Base-by-base conservation (phyloP, 2,888 invertebrate species). In the Melikaiella ostensackeni region DNA sequence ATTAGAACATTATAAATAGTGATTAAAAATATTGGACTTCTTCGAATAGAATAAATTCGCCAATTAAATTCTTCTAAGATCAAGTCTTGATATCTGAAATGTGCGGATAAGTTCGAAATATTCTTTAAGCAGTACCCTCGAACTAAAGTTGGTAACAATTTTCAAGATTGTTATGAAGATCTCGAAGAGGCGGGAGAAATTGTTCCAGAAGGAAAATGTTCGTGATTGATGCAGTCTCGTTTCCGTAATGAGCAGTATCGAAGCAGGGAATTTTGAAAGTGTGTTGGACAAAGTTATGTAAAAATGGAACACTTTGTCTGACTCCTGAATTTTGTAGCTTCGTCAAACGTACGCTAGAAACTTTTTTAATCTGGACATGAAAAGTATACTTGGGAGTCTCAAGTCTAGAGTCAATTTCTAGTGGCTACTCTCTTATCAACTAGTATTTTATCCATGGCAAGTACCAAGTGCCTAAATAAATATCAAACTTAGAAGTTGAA, bases 361-460 rank as follows among this genome's bases (percentile, higher is more conserved):
- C 42, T 64, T 64, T 64, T n/a, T 64, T 64, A 64, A 64, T 64
- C 42, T 24, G 16, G 27, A 64, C 42, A 27, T 19, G 27, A 42
- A 64, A 64, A 19, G n/a, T 7, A n/a, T 46, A n/a, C 19, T 19
- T n/a, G 7, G 6, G 1, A 46, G 19, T 46, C 1, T 42, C 5
- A 42, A 42, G 13, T 64, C 42, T 64, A 13, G 35, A 64, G 42
- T 64, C 64, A 11, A 64, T 42, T 64, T 64, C 38, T 64, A 42
- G 38, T 16, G 21, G 64, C n/a, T 64, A 64, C 38, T 42, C 24
- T 42, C 24, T 42, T 42, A 64, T 64, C 64, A 42, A 64, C 24
- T 64, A 64, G 38, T 64, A 42, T 64, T 64, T 35, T 33, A 62
- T 62, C 33, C 62, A 64, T 8, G 64, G 24, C 42, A 24, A 38